phyloP scores from a whole-genome alignment of 64 coral and sea anemone genomes.

The Montipora efflorescens region DNA sequence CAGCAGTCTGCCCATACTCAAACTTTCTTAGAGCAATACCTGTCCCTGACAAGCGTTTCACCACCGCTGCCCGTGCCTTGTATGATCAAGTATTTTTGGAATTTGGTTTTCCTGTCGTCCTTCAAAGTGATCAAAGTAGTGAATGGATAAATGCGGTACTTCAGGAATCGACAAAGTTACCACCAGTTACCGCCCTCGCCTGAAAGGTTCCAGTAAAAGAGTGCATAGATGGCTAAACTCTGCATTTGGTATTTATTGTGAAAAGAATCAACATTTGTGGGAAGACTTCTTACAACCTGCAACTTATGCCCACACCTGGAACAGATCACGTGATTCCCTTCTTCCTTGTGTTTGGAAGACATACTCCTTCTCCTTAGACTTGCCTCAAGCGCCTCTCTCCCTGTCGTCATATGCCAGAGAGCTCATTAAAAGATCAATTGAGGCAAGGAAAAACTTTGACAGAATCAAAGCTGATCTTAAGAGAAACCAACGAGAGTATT shows the following conservation, averaged over 20 bases:
- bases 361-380: not conserved
- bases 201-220: conserved; percentile 33
- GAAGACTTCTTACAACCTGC: conserved; percentile 55
- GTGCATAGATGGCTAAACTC: conserved; percentile 56
- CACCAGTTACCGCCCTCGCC: conserved; percentile 37
- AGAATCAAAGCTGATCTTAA: not conserved
- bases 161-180: conserved; percentile 24
- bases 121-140: conserved; percentile 48
- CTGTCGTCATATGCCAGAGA: not conserved
- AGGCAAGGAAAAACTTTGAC: conserved; percentile 7
- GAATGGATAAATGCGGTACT: conserved; percentile 38
- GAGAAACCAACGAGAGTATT: not conserved
- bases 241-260: conserved; percentile 52
- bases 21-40: conserved; percentile 56
- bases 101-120: conserved; percentile 24
- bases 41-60: conserved; percentile 33
- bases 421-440: not conserved
- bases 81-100: conserved; percentile 23
- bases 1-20: conserved; percentile 46
- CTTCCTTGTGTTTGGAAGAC: no score
- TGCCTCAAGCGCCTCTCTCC: not conserved
- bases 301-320: not conserved
- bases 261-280: conserved; percentile 41
- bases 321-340: no score
- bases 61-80: conserved; percentile 21